phyloP scores from a whole-genome alignment of 2,113 vertebrate genomes.

The Catharus bicknelli region DNA sequence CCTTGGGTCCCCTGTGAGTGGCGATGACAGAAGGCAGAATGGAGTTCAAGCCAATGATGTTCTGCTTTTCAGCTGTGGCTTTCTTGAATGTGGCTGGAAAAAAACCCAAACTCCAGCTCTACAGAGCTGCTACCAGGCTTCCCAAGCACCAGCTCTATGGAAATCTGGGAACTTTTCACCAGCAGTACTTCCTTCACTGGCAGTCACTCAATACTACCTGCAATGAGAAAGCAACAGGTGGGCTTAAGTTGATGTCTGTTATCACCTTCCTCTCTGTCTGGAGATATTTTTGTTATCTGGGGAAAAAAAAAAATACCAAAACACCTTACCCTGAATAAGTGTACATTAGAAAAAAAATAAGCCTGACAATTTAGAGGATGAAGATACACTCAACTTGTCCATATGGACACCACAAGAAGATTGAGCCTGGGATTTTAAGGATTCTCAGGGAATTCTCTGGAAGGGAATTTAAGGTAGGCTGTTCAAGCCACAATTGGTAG shows the following conservation, averaged over 20 bases:
- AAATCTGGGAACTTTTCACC: not conserved
- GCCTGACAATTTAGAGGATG: not conserved
- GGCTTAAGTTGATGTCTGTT: not conserved
- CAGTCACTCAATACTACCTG: not conserved
- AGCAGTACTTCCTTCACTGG: not conserved
- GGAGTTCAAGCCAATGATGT: not conserved
- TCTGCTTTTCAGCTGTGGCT: not conserved
- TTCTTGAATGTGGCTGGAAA: not conserved
- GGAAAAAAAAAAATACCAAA: fast-evolving
- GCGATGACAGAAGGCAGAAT: not conserved
- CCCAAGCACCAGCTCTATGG: fast-evolving
- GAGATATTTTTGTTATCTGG: not conserved
- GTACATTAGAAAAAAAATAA: too few species aligned
- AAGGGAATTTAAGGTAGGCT: not conserved
- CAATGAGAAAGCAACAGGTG: not conserved
- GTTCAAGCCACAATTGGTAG: not conserved
- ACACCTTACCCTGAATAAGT: too few species aligned
- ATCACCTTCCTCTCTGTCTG: not conserved
- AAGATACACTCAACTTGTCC: not conserved
- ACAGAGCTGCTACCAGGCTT: not conserved
- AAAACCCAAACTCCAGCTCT: not conserved
- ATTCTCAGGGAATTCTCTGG: not conserved
- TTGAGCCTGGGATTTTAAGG: not conserved
- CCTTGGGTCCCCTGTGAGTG: not conserved
- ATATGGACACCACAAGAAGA: not conserved